Percentiles rank a stretch among this genome's conserved stretches.
Evolutionary conservation across 2,113 vertebrate genomes (phyloP).

Genomic region (Ardeotis arabs): DNA sequence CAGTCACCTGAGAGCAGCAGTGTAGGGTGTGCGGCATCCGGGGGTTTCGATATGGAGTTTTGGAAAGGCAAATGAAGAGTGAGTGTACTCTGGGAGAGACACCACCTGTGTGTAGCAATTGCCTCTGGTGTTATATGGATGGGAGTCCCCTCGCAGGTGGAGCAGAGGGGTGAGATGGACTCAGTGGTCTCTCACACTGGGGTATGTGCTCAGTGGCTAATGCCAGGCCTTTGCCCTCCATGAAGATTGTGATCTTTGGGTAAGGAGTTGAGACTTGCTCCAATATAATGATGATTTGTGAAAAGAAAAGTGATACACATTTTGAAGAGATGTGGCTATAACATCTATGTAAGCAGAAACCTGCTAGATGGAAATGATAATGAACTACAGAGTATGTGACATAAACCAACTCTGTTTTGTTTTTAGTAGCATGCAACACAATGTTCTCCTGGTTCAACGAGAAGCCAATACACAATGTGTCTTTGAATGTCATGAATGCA

Average conservation of each 20-base stretch:
- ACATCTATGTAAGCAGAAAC: not conserved
- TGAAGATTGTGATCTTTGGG: not conserved
- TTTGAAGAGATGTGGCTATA: not conserved
- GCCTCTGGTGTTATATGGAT: fast-evolving
- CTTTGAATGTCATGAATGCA: not conserved
- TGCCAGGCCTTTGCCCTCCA: not conserved
- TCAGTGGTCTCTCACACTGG: not conserved
- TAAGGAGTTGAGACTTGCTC: not conserved
- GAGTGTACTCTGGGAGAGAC: not conserved
- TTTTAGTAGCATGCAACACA: not conserved
- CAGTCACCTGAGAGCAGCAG: not conserved
- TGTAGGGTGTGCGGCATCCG: not conserved
- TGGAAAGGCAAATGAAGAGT: not conserved
- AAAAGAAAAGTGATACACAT: not conserved
- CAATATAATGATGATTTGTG: not conserved
- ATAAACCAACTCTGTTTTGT: not conserved
- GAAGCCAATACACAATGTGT: not conserved
- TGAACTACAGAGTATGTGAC: not conserved
- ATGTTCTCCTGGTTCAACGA: not conserved
- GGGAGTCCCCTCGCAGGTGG: not conserved
- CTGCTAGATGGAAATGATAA: not conserved
- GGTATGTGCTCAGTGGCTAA: not conserved
- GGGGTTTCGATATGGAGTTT: not conserved
- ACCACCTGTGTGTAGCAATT: fast-evolving
- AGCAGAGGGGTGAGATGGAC: not conserved